A percentile compares a stretch with the other conserved stretches of the same genome.
Evolutionary conservation across 1,140 invertebrate genomes (phyloP).

Genomic region (Zophobas atratus): DNA sequence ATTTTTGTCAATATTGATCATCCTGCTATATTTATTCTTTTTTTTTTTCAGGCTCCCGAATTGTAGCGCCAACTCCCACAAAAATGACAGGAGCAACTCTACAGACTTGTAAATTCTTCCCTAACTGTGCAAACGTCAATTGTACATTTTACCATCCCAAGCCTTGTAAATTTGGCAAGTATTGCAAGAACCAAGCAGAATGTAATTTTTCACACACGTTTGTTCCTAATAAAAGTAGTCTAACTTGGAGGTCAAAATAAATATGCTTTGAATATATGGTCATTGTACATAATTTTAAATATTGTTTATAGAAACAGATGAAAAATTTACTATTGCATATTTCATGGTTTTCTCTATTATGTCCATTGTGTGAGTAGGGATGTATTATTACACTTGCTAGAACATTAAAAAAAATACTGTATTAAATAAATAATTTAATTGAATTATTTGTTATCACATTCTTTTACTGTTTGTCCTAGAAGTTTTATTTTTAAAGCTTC

Average conservation of each 20-base stretch:
- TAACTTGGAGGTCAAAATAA: conserved; percentile 61
- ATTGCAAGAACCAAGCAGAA: conserved; percentile 75
- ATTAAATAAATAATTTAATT: conserved; percentile 28
- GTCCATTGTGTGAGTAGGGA: not conserved
- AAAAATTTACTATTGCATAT: not conserved
- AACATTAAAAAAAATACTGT: conserved; percentile 23
- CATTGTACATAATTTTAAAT: conserved; percentile 11
- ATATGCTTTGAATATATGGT: not conserved
- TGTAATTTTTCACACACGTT: conserved; percentile 75
- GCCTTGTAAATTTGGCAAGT: conserved; percentile 75
- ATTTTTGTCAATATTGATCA: too few species aligned
- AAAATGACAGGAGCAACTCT: conserved; percentile 28
- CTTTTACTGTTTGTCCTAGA: conserved; percentile 2
- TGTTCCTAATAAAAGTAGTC: conserved; percentile 69
- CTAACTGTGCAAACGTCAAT: conserved; percentile 71
- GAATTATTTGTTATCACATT: conserved; percentile 21
- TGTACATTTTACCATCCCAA: conserved; percentile 78
- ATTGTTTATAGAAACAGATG: not conserved
- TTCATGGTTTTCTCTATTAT: conserved; percentile 7
- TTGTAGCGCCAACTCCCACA: conserved; percentile 17
- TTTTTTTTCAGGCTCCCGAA: conserved; percentile 49
- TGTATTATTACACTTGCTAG: conserved; percentile 3
- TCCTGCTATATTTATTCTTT: not conserved
- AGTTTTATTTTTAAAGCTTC: conserved; percentile 56
- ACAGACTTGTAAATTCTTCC: conserved; percentile 76